Conservation (phyloP, 2,113 vertebrate species). For the Tetrax tetrax region DNA sequence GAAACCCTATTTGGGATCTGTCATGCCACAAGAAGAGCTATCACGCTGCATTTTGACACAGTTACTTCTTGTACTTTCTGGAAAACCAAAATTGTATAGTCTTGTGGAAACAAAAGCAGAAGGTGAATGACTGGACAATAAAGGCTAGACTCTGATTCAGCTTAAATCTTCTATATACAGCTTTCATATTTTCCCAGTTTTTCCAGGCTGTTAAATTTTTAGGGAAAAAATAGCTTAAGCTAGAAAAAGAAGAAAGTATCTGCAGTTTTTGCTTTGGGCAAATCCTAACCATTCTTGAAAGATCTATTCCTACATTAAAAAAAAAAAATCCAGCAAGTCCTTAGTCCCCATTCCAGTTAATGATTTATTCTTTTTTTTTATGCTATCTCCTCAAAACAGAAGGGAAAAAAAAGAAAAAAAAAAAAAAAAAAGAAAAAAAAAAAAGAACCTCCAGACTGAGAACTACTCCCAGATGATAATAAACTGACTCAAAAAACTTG, state of each 20-base stretch:
- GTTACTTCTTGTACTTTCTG: background rate
- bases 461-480: conserved; percentile 4
- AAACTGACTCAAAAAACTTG: conserved; percentile 14
- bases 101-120: background rate
- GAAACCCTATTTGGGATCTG: background rate
- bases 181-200: background rate
- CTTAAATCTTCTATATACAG: background rate
- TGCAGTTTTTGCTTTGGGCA: background rate
- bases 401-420: background rate
- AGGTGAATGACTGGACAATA: background rate
- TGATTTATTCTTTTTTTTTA: background rate
- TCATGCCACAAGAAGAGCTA: background rate
- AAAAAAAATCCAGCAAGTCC: background rate
- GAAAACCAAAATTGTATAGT: background rate
- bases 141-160: background rate
- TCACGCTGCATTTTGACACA: background rate
- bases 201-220: background rate
- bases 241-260: background rate
- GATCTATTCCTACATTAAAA: background rate
- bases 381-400: background rate
- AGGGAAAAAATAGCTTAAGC: background rate
- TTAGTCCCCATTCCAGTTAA: background rate
- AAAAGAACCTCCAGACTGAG: background rate
- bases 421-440: background rate
- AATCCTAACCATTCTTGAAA: background rate